Percentiles rank a stretch among this genome's conserved stretches.
Conservation (phyloP, 2,797 vertebrate genomes). For the Amblyraja radiata region DNA sequence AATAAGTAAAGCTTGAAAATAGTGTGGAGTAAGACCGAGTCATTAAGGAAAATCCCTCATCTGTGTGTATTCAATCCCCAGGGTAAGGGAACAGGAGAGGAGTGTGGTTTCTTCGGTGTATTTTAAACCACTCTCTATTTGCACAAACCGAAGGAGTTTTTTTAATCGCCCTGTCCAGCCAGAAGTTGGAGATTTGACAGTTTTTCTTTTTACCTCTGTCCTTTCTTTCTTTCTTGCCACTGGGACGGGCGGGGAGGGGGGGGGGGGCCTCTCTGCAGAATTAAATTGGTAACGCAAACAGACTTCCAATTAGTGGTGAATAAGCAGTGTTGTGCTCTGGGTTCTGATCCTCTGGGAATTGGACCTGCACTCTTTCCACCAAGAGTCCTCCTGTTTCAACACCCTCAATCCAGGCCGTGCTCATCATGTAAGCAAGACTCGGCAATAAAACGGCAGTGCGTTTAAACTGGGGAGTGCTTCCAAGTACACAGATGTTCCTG, state of each 20-base stretch:
- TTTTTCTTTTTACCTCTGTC: background rate
- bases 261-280: background rate
- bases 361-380: background rate
- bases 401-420: background rate
- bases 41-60: background rate
- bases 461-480: background rate
- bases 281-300: constrained; percentile 27
- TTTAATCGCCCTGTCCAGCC: background rate
- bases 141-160: background rate
- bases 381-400: constrained; percentile 5
- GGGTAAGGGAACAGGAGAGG: background rate
- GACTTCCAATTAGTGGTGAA: constrained; percentile 26
- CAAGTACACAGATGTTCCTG: background rate
- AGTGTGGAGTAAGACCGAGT: constrained; percentile 2
- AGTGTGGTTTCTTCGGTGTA: background rate
- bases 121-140: background rate
- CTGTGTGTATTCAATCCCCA: background rate
- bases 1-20: background rate
- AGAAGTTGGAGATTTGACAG: constrained; percentile 20
- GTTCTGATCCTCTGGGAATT: background rate
- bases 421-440: background rate
- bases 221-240: background rate
- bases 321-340: constrained; percentile 25
- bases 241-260: background rate
- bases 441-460: background rate